phyloP scores from a whole-genome alignment of 1,140 invertebrate genomes.

The Drosophila ercepeae region DNA sequence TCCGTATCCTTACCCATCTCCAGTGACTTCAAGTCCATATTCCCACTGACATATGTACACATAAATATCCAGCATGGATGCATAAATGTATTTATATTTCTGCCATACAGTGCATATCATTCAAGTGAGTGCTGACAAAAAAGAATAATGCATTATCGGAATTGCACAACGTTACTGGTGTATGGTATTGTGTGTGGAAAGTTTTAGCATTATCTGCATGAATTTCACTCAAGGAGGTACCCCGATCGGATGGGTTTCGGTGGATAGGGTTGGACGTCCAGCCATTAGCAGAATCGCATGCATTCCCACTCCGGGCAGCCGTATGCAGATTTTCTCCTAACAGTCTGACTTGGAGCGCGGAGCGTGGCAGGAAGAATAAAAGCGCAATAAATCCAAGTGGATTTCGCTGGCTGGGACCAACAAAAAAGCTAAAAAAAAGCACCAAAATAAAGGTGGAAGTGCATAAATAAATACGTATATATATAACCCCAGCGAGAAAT shows the following conservation, averaged over 20 bases:
- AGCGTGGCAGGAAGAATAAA: slow-evolving; percentile 49
- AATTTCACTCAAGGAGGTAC: slow-evolving; percentile 39
- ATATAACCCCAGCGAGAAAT: slow-evolving; percentile 7
- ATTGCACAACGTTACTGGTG: slow-evolving; percentile 72
- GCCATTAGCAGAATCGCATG: slow-evolving; percentile 40
- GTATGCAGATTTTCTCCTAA: slow-evolving; percentile 62
- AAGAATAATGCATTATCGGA: slow-evolving; percentile 75
- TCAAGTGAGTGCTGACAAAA: slow-evolving; percentile 24
- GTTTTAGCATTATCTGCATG: slow-evolving; percentile 62
- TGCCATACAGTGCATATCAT: slow-evolving; percentile 20
- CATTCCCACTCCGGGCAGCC: slow-evolving; percentile 22
- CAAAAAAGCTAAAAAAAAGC: background rate
- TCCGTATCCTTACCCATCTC: background rate
- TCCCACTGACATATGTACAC: background rate
- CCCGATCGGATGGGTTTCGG: background rate
- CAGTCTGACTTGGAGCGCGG: background rate
- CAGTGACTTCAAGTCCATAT: background rate
- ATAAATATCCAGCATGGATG: slow-evolving; percentile 9
- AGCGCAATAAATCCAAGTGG: slow-evolving; percentile 76
- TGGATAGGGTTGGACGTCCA: slow-evolving; percentile 26
- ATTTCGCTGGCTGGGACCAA: slow-evolving; percentile 30
- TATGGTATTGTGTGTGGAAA: slow-evolving; percentile 61
- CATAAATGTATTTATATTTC: slow-evolving; percentile 18
- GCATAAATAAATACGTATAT: slow-evolving; percentile 50
- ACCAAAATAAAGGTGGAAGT: slow-evolving; percentile 35